phyloP scores from a whole-genome alignment of 2,113 vertebrate genomes.

The Proterorhinus semilunaris region DNA sequence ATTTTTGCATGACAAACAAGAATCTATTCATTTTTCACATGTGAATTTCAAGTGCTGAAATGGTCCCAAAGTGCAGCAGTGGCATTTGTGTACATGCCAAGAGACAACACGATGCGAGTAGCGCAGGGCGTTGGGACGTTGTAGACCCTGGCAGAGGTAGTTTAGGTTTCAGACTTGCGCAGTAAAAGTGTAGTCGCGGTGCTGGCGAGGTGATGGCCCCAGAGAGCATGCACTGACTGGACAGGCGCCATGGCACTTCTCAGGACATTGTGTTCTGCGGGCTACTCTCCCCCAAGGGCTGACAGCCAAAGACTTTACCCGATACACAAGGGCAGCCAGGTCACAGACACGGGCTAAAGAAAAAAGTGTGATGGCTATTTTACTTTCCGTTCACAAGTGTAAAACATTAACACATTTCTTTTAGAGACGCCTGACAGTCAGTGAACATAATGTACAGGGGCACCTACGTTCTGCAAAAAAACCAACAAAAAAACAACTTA shows the following conservation, averaged over 20 bases:
- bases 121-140: slow-evolving; percentile 36
- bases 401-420: slow-evolving; percentile 9
- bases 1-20: too few relatives aligned
- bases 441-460: neutral
- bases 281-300: slow-evolving; percentile 31
- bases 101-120: slow-evolving; percentile 35
- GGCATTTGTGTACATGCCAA: slow-evolving; percentile 30
- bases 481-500: neutral
- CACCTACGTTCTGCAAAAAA: neutral
- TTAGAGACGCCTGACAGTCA: neutral
- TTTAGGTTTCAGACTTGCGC: slow-evolving; percentile 53
- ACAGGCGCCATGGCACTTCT: slow-evolving; percentile 57
- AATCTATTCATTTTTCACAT: too few relatives aligned
- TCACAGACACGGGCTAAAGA: slow-evolving; percentile 17
- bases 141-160: slow-evolving; percentile 40
- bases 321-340: slow-evolving; percentile 21
- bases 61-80: slow-evolving; percentile 15
- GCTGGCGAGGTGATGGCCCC: slow-evolving; percentile 38
- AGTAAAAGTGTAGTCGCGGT: slow-evolving; percentile 44
- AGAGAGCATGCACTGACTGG: slow-evolving; percentile 47
- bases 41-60: neutral
- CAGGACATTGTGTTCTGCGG: slow-evolving; percentile 73
- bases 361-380: neutral
- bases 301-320: slow-evolving; percentile 51
- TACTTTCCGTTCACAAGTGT: neutral